Evolutionary conservation across 2,113 vertebrate species (phyloP).

Genomic region (Sula dactylatra): DNA sequence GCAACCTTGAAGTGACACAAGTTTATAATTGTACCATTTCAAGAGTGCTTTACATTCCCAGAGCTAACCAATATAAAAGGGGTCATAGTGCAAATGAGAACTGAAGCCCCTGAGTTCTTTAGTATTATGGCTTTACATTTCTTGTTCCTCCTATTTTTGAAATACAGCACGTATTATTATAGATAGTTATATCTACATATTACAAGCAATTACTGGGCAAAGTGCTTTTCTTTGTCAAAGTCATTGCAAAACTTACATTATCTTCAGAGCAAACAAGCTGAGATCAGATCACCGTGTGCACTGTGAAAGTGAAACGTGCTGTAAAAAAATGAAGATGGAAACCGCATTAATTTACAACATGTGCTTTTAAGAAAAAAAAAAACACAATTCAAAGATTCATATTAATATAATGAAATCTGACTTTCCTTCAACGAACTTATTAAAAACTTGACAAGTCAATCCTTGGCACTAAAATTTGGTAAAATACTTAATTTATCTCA

Average conservation of each 20-base stretch:
- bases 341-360: neutral
- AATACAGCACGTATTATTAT: neutral
- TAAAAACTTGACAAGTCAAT: neutral
- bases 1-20: neutral
- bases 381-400: neutral
- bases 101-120: neutral
- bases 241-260: conserved; percentile 29
- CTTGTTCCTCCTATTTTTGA: neutral
- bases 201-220: conserved; percentile 46
- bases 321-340: neutral
- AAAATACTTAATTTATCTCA: conserved; percentile 22
- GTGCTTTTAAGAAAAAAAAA: neutral
- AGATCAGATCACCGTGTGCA: neutral
- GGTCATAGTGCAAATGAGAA: neutral
- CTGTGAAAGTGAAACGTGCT: neutral
- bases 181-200: conserved; percentile 16
- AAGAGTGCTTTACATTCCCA: neutral
- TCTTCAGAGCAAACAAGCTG: conserved; percentile 18
- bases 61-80: neutral
- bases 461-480: conserved; percentile 1
- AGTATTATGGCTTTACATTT: neutral
- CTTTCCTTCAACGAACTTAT: neutral
- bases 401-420: conserved; percentile 26
- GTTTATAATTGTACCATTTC: neutral
- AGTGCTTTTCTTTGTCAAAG: conserved; percentile 42